Evolutionary conservation across 2,888 invertebrate species (phyloP), one percentile per base, ranked within the genome.

Genomic region (Aleiodes alternator): DNA sequence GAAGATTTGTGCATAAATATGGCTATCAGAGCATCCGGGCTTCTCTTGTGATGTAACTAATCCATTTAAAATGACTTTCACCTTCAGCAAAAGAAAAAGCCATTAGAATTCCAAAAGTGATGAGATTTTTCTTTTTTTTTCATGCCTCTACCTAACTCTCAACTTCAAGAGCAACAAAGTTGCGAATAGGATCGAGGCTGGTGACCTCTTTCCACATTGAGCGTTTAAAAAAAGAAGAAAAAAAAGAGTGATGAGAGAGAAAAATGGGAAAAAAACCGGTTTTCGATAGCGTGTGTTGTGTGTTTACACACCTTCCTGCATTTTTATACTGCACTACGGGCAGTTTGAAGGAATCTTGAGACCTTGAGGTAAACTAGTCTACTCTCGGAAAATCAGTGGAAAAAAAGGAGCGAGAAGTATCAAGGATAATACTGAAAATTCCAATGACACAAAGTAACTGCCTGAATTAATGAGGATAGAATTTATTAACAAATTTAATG

Each of bases 101-200:
- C 9, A 16, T 53, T 53, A 14, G 6, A 53, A 53, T 53, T 7
- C 9, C 8, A 9, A 64, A 12, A 43, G 23, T 3, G 4, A 48
- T 48, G 2, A 23, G 4, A 23, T 23, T 12, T 48, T 48, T 0
- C 4, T 34, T 66, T 50, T 66, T 50, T 50, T 66, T 29, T 3
- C 2, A n/a, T 23, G 23, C 23, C 23, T 23, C 23, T 23, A 23
- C 50, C 11, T 9, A 9, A 43, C 11, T 43, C 43, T 11, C 11
- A 43, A 43, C 43, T 43, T 43, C 43, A 43, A 9, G 7, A 43
- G 43, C 43, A 43, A 48, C 43, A n/a, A 31, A 48, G 50, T 71
- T 71, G 70, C 57, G 50, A 23, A 23, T 6, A 50, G 50, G 70
- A 57, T 57, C 57, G 70, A 48, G 70, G 70, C 70, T 71, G 50